Evolutionary conservation across 2,797 vertebrate species (phyloP).

Genomic region (Dipus sagitta): DNA sequence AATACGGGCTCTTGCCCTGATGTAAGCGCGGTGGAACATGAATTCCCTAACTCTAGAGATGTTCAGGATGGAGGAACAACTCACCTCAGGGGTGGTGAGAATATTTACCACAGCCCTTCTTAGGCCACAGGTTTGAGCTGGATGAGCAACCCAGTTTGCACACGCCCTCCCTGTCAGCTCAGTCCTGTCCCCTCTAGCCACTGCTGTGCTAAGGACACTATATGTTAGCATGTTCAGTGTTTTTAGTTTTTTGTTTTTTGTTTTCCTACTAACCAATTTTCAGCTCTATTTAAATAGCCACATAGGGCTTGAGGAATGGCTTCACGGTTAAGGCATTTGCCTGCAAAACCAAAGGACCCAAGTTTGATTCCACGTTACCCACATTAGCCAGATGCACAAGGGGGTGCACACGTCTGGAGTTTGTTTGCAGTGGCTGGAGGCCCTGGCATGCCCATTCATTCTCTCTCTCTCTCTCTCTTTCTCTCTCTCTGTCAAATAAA

Average conservation of each 20-base stretch:
- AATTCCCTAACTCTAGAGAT: background rate
- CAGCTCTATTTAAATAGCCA: conserved; percentile 28
- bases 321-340: too few species aligned
- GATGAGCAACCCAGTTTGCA: background rate
- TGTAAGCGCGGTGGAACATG: background rate
- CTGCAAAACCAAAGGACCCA: too few species aligned
- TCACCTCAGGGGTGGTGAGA: background rate
- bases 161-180: background rate
- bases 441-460: too few species aligned
- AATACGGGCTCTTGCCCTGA: background rate
- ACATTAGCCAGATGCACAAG: too few species aligned
- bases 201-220: background rate
- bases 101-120: background rate
- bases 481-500: too few species aligned
- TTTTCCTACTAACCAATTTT: background rate
- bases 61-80: background rate
- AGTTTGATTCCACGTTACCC: too few species aligned
- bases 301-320: too few species aligned
- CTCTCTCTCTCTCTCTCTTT: too few species aligned
- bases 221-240: background rate
- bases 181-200: background rate
- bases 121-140: background rate
- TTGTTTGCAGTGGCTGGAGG: too few species aligned
- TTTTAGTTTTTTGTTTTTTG: too few species aligned
- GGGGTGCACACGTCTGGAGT: too few species aligned